A percentile compares a stretch with the other conserved stretches of the same genome.
phyloP scores from a whole-genome alignment of 1,140 invertebrate genomes.

The Drosophila pseudoobscura region DNA sequence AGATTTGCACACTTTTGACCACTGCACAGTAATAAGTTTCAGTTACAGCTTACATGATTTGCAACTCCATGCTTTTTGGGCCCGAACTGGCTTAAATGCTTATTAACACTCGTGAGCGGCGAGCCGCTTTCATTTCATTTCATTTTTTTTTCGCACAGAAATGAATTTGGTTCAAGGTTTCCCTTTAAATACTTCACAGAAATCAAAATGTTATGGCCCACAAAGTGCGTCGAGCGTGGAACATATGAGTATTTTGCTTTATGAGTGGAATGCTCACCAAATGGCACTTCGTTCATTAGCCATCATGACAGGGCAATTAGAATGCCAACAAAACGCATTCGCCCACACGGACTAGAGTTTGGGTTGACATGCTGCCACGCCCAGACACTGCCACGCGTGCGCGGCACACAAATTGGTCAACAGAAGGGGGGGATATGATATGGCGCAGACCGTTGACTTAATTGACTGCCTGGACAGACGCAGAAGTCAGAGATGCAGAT shows the following conservation, averaged over 20 bases:
- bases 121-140: constrained; percentile 27
- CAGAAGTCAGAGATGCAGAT: constrained; percentile 35
- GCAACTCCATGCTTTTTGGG: constrained; percentile 31
- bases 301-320: constrained; percentile 63
- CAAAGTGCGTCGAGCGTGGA: constrained; percentile 44
- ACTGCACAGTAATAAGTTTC: constrained; percentile 24
- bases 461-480: constrained; percentile 48
- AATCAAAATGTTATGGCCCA: constrained; percentile 19
- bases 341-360: constrained; percentile 51
- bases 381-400: constrained; percentile 28
- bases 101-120: constrained; percentile 54
- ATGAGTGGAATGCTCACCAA: constrained; percentile 31
- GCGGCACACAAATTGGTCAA: constrained; percentile 12
- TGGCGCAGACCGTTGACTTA: constrained; percentile 29
- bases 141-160: constrained; percentile 35
- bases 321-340: constrained; percentile 60
- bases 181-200: constrained; percentile 48
- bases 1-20: constrained; percentile 39
- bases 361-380: constrained; percentile 43
- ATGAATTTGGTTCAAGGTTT: constrained; percentile 65
- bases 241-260: constrained; percentile 24
- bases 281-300: constrained; percentile 43
- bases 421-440: constrained; percentile 7
- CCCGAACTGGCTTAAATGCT: constrained; percentile 32
- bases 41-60: constrained; percentile 18